These are phyloP conservation scores for Drosophila prostipennis DNA, from an alignment of 2,888 invertebrate species.

Conservation along the genomic window DNA sequence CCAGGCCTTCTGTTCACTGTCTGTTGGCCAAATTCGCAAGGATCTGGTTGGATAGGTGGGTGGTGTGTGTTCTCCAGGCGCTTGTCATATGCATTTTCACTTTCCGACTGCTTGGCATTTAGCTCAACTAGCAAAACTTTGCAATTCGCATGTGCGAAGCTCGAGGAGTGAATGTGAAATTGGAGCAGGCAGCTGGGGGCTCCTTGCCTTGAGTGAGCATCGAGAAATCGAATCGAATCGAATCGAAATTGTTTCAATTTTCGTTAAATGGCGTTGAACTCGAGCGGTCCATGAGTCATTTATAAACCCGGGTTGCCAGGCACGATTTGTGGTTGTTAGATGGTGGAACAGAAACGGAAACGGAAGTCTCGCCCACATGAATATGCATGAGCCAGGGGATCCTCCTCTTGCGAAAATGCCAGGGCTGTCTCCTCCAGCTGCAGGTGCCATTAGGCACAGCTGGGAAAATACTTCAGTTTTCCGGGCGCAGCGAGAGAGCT, in stretches of 20 bases:
- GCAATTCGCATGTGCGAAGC: conserved; percentile 37
- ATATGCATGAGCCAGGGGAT: conserved; percentile 42
- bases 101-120: conserved; percentile 49
- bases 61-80: conserved; percentile 15
- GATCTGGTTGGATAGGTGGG: background rate
- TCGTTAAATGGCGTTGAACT: conserved; percentile 61
- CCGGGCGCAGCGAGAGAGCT: conserved; percentile 16
- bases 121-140: conserved; percentile 49
- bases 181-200: background rate
- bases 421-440: conserved; percentile 29
- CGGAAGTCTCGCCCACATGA: conserved; percentile 53
- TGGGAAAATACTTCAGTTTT: conserved; percentile 32
- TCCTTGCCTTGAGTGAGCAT: conserved; percentile 6
- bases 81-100: conserved; percentile 65
- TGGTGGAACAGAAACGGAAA: conserved; percentile 30
- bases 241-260: conserved; percentile 77
- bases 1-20: conserved; percentile 16
- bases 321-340: conserved; percentile 11
- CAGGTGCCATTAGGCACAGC: conserved; percentile 60
- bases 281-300: conserved; percentile 52
- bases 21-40: conserved; percentile 18
- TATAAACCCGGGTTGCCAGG: conserved; percentile 36
- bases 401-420: conserved; percentile 53
- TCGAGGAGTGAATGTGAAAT: conserved; percentile 3
- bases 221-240: conserved; percentile 47